Conservation (phyloP, 2,888 invertebrate genomes). For the Oeneis ivallda region DNA sequence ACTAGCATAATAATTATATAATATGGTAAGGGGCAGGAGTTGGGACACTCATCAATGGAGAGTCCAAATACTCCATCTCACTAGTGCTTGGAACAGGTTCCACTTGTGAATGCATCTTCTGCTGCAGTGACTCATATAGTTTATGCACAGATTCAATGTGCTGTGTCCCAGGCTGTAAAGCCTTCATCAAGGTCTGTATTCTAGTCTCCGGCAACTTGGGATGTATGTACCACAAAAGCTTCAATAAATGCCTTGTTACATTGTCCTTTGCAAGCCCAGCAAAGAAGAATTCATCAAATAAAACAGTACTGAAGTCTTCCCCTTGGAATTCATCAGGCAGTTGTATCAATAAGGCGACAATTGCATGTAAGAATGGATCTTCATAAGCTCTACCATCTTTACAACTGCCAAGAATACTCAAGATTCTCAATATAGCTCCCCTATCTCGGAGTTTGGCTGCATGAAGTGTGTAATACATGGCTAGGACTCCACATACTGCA, state of each 20-base stretch:
- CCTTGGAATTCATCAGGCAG: conserved; percentile 96
- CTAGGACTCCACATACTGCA: conserved; percentile 94
- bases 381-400: conserved; percentile 96
- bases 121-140: conserved; percentile 88
- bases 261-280: conserved; percentile 94
- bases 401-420: conserved; percentile 95
- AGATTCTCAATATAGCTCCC: conserved; percentile 89
- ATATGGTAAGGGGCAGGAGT: conserved; percentile 84
- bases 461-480: conserved; percentile 97
- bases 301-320: conserved; percentile 96
- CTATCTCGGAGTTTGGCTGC: conserved; percentile 91
- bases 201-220: conserved; percentile 90
- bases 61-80: conserved; percentile 89
- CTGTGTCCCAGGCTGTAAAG: conserved; percentile 87
- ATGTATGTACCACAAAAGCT: conserved; percentile 95
- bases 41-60: conserved; percentile 92
- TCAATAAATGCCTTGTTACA: conserved; percentile 94
- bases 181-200: conserved; percentile 90
- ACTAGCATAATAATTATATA: conserved; percentile 45
- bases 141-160: conserved; percentile 93
- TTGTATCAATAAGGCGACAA: conserved; percentile 92
- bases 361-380: conserved; percentile 96
- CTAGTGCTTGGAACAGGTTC: conserved; percentile 84
- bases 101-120: conserved; percentile 88
- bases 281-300: conserved; percentile 97